These are phyloP conservation scores for Cephalopterus ornatus DNA, from an alignment of 2,113 vertebrate genomes.

Conservation along the genomic window DNA sequence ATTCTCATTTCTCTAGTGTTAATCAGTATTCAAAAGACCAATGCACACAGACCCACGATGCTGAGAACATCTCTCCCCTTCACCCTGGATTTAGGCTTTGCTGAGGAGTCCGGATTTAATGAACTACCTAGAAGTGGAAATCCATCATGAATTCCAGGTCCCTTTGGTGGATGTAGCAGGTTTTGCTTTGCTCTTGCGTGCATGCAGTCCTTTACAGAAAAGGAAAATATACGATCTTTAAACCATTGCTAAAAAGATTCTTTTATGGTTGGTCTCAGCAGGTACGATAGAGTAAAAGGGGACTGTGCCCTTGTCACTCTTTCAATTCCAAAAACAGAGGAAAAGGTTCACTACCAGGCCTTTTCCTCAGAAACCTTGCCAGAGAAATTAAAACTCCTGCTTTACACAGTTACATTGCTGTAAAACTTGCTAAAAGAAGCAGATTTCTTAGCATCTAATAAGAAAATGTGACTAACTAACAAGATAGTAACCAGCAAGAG, in stretches of 20 bases:
- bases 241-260: neutral
- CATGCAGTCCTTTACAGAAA: neutral
- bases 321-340: neutral
- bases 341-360: neutral
- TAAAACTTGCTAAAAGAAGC: neutral
- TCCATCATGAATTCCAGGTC: neutral
- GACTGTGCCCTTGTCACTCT: neutral
- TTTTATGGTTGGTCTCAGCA: neutral
- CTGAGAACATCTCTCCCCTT: neutral
- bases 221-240: neutral
- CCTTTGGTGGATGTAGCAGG: neutral
- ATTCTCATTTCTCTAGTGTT: accelerated
- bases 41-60: accelerated
- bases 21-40: neutral
- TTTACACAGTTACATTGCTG: neutral
- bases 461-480: neutral
- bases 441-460: neutral
- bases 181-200: neutral
- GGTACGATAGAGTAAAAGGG: neutral
- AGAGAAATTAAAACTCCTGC: neutral
- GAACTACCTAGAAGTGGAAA: neutral
- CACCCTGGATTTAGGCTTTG: neutral
- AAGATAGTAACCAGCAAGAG: neutral
- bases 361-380: neutral
- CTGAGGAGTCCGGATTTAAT: neutral